phyloP scores from a whole-genome alignment of 2,888 invertebrate species.

The Hirudinaria manillensis region DNA sequence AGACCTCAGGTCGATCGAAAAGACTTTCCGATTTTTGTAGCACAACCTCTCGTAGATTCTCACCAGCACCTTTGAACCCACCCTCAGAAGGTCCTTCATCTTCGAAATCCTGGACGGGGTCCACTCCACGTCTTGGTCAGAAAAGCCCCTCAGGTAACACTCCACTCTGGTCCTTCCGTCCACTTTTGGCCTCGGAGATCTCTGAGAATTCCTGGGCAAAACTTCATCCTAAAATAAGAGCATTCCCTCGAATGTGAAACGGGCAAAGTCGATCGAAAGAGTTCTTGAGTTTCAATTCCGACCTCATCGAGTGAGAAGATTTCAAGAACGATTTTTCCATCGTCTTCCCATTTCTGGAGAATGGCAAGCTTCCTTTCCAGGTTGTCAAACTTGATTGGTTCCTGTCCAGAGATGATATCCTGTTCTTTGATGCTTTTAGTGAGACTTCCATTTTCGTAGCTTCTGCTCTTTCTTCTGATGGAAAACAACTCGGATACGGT shows the following conservation, averaged over 20 bases:
- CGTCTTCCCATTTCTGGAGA: neutral
- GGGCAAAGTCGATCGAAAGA: neutral
- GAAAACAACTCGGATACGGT: conserved; percentile 14
- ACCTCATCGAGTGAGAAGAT: neutral
- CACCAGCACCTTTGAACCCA: neutral
- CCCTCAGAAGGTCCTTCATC: conserved; percentile 1
- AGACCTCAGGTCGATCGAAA: neutral
- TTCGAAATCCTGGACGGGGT: neutral
- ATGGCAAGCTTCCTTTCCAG: neutral
- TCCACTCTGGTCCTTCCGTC: neutral
- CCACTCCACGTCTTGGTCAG: conserved; percentile 5
- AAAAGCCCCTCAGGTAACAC: neutral
- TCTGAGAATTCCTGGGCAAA: neutral
- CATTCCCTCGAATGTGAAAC: neutral
- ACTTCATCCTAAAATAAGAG: neutral
- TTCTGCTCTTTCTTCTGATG: neutral
- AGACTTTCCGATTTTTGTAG: neutral
- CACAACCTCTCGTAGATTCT: neutral
- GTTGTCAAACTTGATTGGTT: neutral
- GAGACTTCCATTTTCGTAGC: neutral
- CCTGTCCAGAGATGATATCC: neutral
- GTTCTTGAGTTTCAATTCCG: neutral
- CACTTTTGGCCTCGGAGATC: neutral
- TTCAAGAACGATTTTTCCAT: neutral
- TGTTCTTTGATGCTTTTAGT: neutral